These are phyloP conservation scores for Panthera leo DNA, from an alignment of 2,113 vertebrate genomes.

Conservation along the genomic window DNA sequence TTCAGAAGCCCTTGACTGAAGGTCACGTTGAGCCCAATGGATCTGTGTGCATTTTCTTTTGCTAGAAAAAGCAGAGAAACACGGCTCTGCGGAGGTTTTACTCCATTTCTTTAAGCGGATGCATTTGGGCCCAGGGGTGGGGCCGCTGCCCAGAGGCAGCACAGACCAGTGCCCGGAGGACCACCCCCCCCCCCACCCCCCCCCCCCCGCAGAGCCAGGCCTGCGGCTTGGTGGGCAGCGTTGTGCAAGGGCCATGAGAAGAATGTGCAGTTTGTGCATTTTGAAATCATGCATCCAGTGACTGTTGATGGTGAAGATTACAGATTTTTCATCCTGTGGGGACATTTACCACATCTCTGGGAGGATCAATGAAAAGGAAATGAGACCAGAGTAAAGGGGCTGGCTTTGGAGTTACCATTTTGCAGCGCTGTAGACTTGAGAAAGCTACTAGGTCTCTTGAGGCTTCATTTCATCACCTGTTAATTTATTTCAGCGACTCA, in stretches of 20 bases:
- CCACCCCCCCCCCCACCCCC: rapidly evolving
- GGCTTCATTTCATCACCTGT: neutral
- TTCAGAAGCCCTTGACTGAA: constrained; percentile 32
- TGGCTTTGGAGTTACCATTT: neutral
- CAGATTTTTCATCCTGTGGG: neutral
- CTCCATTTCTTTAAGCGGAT: neutral
- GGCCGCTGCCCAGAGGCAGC: neutral
- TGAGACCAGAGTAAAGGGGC: neutral
- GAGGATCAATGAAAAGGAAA: neutral
- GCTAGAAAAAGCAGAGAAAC: neutral
- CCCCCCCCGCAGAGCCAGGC: neutral
- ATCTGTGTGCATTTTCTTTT: neutral
- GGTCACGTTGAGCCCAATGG: constrained; percentile 17
- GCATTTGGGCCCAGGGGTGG: neutral
- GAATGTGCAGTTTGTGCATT: neutral
- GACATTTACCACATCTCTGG: neutral
- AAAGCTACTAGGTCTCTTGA: neutral
- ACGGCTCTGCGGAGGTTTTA: neutral
- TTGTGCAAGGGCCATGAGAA: neutral
- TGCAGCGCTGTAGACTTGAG: neutral
- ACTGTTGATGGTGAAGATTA: neutral
- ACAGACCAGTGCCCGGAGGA: neutral
- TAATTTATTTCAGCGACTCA: neutral
- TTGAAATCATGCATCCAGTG: neutral
- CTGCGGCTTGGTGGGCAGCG: rapidly evolving